Conservation (phyloP, 2,797 vertebrate species). For the Adelosebastes latens region DNA sequence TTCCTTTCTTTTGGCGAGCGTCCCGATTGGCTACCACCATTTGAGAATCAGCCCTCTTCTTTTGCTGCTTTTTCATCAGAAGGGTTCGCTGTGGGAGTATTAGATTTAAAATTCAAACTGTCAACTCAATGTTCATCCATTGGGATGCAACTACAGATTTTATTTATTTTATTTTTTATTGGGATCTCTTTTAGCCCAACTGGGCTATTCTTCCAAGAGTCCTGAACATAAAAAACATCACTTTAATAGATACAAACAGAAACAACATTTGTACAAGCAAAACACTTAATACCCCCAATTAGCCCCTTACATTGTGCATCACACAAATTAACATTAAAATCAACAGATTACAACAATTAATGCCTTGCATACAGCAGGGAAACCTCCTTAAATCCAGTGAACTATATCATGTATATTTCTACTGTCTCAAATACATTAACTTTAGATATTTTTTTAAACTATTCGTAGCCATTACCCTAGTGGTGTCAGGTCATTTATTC, state of each 20-base stretch:
- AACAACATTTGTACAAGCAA: not conserved
- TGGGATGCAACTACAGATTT: not conserved
- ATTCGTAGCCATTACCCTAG: rapidly evolving
- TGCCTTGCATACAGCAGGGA: not conserved
- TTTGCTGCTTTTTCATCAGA: conserved; percentile 89
- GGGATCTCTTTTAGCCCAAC: not conserved
- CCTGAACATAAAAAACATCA: not conserved
- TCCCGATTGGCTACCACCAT: conserved; percentile 90
- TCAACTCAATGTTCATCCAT: not conserved
- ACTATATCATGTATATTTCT: not conserved
- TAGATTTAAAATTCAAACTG: not conserved
- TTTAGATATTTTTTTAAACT: too few species aligned
- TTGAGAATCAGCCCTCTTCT: conserved; percentile 85
- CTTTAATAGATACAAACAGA: not conserved
- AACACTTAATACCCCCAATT: not conserved
- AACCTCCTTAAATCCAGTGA: not conserved
- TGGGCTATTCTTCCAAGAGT: not conserved
- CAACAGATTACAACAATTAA: not conserved
- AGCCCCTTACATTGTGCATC: not conserved
- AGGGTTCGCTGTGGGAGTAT: conserved; percentile 78
- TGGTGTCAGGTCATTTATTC: not conserved
- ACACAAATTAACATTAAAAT: not conserved
- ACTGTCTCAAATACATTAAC: not conserved
- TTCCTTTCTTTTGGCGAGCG: conserved; percentile 74
- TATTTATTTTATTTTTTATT: not conserved